Percentiles rank a stretch among this genome's conserved stretches.
Evolutionary conservation across 1,140 invertebrate species (phyloP).

Genomic region (Drosophila lacertosa): DNA sequence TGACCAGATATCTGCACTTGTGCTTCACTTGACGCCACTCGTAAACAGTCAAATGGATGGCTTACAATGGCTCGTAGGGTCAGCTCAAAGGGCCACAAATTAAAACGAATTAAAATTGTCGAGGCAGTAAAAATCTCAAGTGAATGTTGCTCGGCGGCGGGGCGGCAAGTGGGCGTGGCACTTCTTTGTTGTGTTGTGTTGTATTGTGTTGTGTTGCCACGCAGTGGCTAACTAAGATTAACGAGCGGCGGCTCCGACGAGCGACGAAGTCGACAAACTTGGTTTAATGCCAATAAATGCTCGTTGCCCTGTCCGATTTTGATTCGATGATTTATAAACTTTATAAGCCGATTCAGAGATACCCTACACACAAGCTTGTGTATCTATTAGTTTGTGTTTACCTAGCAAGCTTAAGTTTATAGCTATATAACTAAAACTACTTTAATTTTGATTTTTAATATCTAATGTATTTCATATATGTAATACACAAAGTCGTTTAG

Average conservation of each 20-base stretch:
- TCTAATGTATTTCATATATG: no score
- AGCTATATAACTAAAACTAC: no score
- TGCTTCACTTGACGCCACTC: no score
- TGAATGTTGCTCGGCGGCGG: neutral
- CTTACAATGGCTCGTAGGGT: conserved; percentile 34
- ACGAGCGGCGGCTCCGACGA: conserved; percentile 42
- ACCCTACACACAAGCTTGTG: no score
- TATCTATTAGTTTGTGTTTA: conserved; percentile 4
- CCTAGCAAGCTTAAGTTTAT: no score
- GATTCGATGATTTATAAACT: conserved; percentile 71
- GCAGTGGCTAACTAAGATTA: conserved; percentile 71
- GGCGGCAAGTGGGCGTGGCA: neutral
- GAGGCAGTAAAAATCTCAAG: conserved; percentile 31
- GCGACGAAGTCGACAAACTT: conserved; percentile 39
- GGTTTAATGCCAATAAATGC: conserved; percentile 71
- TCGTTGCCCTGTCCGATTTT: conserved; percentile 41
- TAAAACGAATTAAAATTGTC: conserved; percentile 41
- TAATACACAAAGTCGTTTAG: no score
- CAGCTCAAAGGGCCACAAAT: conserved; percentile 21
- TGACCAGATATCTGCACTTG: no score
- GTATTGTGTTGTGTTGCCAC: no score
- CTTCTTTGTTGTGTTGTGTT: conserved; percentile 11
- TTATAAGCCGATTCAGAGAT: no score
- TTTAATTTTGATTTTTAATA: no score
- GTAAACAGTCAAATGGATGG: conserved; percentile 23